A percentile compares a stretch with the other conserved stretches of the same genome.
Evolutionary conservation across 2,113 vertebrate genomes (phyloP).

Genomic region (Amia ocellicauda): DNA sequence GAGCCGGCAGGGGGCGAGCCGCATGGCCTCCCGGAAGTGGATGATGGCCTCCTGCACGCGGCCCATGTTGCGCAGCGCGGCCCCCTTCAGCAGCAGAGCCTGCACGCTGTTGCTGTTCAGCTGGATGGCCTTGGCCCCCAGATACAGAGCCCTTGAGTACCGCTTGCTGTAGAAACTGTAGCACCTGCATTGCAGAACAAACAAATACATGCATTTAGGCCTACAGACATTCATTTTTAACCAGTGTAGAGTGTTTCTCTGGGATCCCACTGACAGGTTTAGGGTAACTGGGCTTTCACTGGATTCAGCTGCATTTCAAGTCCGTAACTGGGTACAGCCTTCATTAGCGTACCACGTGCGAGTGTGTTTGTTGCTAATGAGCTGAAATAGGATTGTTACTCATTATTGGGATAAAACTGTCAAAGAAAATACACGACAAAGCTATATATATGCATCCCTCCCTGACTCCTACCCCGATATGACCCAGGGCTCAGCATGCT

Average conservation of each 20-base stretch:
- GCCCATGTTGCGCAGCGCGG: constrained; percentile 92
- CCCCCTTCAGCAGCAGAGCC: constrained; percentile 90
- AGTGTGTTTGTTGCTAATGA: too few relatives aligned
- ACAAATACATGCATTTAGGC: too few relatives aligned
- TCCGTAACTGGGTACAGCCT: too few relatives aligned
- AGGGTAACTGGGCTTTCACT: too few relatives aligned
- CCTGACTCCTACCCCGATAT: constrained; percentile 92
- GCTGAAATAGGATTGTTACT: too few relatives aligned
- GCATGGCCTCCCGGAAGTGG: constrained; percentile 94
- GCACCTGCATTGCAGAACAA: constrained; percentile 63
- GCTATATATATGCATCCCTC: neutral
- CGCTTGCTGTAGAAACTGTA: constrained; percentile 98
- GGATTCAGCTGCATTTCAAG: too few relatives aligned
- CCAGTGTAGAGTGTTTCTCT: too few relatives aligned
- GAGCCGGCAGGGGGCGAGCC: constrained; percentile 86
- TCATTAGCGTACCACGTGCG: too few relatives aligned
- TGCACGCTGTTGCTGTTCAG: constrained; percentile 96
- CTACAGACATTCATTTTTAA: too few relatives aligned
- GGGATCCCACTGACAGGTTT: too few relatives aligned
- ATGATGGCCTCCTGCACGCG: constrained; percentile 96
- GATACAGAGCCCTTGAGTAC: constrained; percentile 91
- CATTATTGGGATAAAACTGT: too few relatives aligned
- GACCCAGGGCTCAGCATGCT: constrained; percentile 97
- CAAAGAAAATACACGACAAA: neutral
- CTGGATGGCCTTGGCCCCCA: constrained; percentile 97